These are phyloP conservation scores for Cantharis flavilabris DNA, from an alignment of 2,888 invertebrate species.

Conservation along the genomic window DNA sequence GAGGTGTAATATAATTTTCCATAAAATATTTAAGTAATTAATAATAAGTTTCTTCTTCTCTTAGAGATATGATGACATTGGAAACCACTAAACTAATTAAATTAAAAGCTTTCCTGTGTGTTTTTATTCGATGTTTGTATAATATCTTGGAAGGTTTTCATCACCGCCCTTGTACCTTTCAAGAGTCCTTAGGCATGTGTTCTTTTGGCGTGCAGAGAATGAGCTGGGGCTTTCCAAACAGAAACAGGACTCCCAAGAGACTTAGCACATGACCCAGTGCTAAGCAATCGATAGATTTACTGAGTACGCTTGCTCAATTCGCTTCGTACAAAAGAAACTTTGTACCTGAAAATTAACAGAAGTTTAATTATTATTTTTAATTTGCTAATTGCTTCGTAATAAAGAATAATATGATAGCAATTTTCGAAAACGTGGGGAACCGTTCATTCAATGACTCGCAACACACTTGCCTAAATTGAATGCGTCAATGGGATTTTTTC, in stretches of 20 bases:
- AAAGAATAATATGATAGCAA: slow-evolving; percentile 7
- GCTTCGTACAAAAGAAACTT: neutral
- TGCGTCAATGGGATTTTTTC: slow-evolving; percentile 49
- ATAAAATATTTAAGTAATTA: neutral
- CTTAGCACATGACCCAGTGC: slow-evolving; percentile 45
- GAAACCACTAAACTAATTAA: slow-evolving; percentile 9
- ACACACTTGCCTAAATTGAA: slow-evolving; percentile 48
- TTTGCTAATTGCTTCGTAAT: neutral
- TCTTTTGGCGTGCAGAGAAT: slow-evolving; percentile 44
- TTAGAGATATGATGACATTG: neutral
- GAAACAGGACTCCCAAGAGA: slow-evolving; percentile 50
- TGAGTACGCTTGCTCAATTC: neutral
- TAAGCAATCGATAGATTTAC: slow-evolving; percentile 48
- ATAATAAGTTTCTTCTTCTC: neutral
- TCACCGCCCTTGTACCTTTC: slow-evolving; percentile 26
- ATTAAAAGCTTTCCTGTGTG: slow-evolving; percentile 16
- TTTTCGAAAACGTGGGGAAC: slow-evolving; percentile 9
- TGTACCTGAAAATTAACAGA: neutral
- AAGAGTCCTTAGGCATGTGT: slow-evolving; percentile 44
- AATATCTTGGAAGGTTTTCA: slow-evolving; percentile 11
- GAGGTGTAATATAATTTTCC: neutral
- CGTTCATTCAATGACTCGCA: slow-evolving; percentile 17
- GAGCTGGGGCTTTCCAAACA: slow-evolving; percentile 46
- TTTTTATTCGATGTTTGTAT: slow-evolving; percentile 6
- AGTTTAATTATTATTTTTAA: neutral